A percentile compares a stretch with the other conserved stretches of the same genome.
Evolutionary conservation across 2,888 invertebrate species (phyloP).

Genomic region (Unio delphinus): DNA sequence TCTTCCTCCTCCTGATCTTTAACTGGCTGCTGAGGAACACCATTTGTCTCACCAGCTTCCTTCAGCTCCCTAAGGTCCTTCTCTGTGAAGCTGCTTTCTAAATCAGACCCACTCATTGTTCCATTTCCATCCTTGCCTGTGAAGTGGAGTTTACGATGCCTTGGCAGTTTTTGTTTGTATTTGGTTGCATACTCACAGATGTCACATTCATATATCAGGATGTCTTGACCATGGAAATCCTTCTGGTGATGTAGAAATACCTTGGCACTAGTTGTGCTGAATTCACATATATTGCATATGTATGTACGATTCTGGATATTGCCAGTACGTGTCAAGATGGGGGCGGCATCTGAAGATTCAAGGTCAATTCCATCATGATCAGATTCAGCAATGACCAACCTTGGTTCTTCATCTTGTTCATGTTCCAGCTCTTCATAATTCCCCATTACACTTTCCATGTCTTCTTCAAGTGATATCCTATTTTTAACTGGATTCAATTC

Average conservation of each 20-base stretch:
- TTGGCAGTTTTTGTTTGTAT: constrained; percentile 62
- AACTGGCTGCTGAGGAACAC: neutral
- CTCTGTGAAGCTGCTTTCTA: constrained; percentile 42
- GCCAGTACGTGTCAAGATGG: constrained; percentile 43
- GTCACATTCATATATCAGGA: constrained; percentile 62
- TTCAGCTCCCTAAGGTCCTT: constrained; percentile 27
- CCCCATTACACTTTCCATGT: constrained; percentile 25
- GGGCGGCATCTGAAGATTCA: constrained; percentile 14
- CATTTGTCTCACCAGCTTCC: constrained; percentile 4
- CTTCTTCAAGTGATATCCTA: constrained; percentile 7
- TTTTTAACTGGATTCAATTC: constrained; percentile 2
- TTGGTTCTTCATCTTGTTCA: constrained; percentile 51
- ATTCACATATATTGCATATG: constrained; percentile 51
- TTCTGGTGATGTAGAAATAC: constrained; percentile 57
- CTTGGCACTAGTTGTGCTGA: constrained; percentile 54
- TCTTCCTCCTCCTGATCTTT: constrained; percentile 44
- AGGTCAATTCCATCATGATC: constrained; percentile 15
- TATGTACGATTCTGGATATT: constrained; percentile 61
- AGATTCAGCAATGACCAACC: constrained; percentile 47
- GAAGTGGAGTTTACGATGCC: constrained; percentile 60
- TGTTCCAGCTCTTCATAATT: constrained; percentile 29
- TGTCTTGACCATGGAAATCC: constrained; percentile 54
- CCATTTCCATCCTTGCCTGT: constrained; percentile 41
- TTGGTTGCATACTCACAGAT: constrained; percentile 66
- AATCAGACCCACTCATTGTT: constrained; percentile 27